phyloP scores from a whole-genome alignment of 2,797 vertebrate species.

The Anguilla obscura region DNA sequence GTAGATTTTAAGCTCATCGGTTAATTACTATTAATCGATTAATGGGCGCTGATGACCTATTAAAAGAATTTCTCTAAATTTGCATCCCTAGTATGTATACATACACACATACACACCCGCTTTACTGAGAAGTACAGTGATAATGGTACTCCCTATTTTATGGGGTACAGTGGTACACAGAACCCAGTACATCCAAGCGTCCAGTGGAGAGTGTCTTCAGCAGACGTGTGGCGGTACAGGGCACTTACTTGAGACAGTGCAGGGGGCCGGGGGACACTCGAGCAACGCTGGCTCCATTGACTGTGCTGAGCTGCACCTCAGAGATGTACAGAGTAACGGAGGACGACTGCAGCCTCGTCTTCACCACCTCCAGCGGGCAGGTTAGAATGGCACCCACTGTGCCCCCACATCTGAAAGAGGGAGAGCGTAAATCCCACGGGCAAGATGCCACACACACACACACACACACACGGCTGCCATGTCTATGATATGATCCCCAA shows the following conservation, averaged over 20 bases:
- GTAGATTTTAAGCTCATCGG: too few relatives aligned
- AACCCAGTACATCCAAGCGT: neutral
- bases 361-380: slow-evolving; percentile 98
- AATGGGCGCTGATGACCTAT: too few relatives aligned
- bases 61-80: too few relatives aligned
- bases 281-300: slow-evolving; percentile 85
- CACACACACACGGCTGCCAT: neutral
- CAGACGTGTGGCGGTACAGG: neutral
- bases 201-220: neutral
- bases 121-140: neutral
- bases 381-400: slow-evolving; percentile 98
- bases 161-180: neutral
- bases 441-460: neutral
- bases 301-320: slow-evolving; percentile 91
- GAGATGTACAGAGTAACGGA: slow-evolving; percentile 90
- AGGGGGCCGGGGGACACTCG: slow-evolving; percentile 88
- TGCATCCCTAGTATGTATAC: neutral
- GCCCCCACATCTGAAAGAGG: slow-evolving; percentile 86
- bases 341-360: slow-evolving; percentile 95
- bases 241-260: slow-evolving; percentile 90
- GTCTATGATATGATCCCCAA: neutral
- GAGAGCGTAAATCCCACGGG: neutral
- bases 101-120: neutral
- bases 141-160: neutral
- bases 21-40: too few relatives aligned